Evolutionary conservation across 2,113 vertebrate species (phyloP).

Genomic region (Rattus rattus): DNA sequence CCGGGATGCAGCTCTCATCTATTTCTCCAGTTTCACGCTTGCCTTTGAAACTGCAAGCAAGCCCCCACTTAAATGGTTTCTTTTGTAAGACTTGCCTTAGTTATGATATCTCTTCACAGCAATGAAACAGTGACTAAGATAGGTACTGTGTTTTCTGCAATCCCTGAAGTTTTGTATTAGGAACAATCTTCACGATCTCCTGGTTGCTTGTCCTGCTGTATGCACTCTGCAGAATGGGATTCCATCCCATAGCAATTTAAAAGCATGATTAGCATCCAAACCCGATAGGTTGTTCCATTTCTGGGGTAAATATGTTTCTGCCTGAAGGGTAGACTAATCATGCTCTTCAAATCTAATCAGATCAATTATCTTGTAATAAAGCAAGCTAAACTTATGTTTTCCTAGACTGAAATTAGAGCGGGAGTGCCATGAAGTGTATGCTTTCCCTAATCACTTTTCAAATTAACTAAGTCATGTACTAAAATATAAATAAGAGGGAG

Average conservation of each 20-base stretch:
- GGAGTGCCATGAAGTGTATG: neutral
- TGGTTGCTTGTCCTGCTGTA: neutral
- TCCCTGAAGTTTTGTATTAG: neutral
- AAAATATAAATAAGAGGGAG: neutral
- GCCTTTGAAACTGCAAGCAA: neutral
- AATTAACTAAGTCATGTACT: conserved; percentile 1
- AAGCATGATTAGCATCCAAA: neutral
- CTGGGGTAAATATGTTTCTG: conserved; percentile 27
- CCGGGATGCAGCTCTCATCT: neutral
- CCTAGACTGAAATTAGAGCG: neutral
- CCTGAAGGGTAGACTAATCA: neutral
- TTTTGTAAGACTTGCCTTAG: neutral
- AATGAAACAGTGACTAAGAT: neutral
- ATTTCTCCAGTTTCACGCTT: neutral
- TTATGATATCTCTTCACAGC: neutral
- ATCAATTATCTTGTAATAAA: conserved; percentile 24
- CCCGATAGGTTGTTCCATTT: neutral
- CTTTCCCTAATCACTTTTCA: neutral
- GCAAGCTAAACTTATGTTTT: conserved; percentile 5
- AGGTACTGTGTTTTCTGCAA: neutral
- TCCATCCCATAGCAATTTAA: neutral
- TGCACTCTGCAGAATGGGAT: neutral
- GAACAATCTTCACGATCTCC: neutral
- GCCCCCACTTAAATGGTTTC: neutral
- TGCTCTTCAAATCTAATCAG: conserved; percentile 32